Conservation (phyloP, 2,113 vertebrate genomes). For the Aythya baeri region DNA sequence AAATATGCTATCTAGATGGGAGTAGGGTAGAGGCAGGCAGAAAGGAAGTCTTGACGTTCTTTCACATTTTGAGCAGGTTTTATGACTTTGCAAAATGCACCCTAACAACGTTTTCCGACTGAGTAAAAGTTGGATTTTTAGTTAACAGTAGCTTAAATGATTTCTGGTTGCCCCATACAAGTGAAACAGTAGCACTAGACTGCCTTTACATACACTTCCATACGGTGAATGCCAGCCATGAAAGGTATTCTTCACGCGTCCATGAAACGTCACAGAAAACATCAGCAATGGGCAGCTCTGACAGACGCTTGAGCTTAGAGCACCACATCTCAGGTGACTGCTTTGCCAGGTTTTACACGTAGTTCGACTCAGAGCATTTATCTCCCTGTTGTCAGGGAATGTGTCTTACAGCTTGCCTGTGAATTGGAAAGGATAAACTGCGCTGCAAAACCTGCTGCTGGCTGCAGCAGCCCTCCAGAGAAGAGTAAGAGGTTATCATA, state of each 20-base stretch:
- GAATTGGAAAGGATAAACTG: background rate
- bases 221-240: fast-evolving
- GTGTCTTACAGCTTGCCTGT: background rate
- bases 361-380: background rate
- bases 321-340: background rate
- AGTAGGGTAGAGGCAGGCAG: background rate
- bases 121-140: background rate
- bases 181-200: background rate
- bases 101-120: background rate
- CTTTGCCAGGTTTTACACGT: background rate
- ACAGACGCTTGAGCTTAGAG: background rate
- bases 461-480: background rate
- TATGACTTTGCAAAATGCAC: background rate
- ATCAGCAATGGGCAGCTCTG: background rate
- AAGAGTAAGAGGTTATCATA: background rate
- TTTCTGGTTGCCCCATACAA: background rate
- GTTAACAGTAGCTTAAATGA: background rate
- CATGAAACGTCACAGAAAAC: background rate
- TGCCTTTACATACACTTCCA: fast-evolving
- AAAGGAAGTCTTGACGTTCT: background rate
- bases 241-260: background rate
- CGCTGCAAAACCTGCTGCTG: background rate
- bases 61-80: background rate
- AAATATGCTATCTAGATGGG: fast-evolving
- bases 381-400: background rate